Conservation (phyloP, 2,113 vertebrate species). For the Engystomops pustulosus region DNA sequence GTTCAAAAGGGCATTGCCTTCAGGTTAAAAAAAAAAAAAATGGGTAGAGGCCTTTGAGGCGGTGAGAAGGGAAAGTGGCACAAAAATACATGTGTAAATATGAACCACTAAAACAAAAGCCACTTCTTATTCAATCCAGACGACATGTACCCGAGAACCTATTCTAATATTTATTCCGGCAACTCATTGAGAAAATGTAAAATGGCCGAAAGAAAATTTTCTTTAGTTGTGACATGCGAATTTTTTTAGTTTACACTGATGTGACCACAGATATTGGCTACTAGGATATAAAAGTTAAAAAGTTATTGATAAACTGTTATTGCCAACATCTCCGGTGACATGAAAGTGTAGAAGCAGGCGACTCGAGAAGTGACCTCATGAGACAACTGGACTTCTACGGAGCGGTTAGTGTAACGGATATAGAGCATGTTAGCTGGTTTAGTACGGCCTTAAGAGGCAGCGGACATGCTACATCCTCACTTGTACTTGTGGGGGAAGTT, state of each 20-base stretch:
- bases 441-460: slow-evolving; percentile 60
- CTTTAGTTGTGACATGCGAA: slow-evolving; percentile 15
- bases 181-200: slow-evolving; percentile 42
- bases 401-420: slow-evolving; percentile 60
- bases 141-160: too few species aligned
- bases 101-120: too few species aligned
- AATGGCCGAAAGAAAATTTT: not conserved
- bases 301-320: not conserved
- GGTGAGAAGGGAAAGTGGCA: not conserved
- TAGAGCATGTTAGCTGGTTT: slow-evolving; percentile 61
- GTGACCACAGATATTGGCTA: slow-evolving; percentile 23
- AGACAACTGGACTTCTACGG: slow-evolving; percentile 38
- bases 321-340: slow-evolving; percentile 37
- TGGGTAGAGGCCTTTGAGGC: too few species aligned
- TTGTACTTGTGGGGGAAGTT: slow-evolving; percentile 79
- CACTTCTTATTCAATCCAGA: too few species aligned
- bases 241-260: not conserved
- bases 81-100: not conserved
- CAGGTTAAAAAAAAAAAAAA: too few species aligned
- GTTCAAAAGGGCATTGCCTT: too few species aligned
- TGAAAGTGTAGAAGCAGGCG: not conserved
- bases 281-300: not conserved
- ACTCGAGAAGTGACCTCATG: not conserved
- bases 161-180: too few species aligned
- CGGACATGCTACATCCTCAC: slow-evolving; percentile 79